A percentile compares a stretch with the other conserved stretches of the same genome.
These are phyloP conservation scores for Lithophane semibrunnea DNA, from an alignment of 2,888 invertebrate genomes.

Conservation along the genomic window DNA sequence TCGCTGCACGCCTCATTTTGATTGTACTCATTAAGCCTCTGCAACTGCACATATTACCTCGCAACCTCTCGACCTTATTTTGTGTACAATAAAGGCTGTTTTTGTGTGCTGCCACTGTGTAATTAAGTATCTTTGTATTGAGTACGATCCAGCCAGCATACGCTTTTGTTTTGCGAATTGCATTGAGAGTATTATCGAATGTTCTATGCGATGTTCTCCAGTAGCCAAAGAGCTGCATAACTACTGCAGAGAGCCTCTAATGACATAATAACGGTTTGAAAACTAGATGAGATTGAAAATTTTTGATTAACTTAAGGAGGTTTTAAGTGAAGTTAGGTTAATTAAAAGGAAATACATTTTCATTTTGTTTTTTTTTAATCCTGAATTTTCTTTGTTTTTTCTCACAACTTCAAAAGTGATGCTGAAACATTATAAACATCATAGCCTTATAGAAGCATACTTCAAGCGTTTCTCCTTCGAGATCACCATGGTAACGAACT, in stretches of 20 bases:
- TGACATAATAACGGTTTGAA: neutral
- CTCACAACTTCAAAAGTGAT: conserved; percentile 2
- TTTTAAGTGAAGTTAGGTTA: neutral
- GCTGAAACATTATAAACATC: conserved; percentile 9
- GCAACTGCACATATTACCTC: conserved; percentile 64
- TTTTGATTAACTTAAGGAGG: neutral
- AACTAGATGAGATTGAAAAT: neutral
- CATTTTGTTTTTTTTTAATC: neutral
- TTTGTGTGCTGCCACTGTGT: conserved; percentile 54
- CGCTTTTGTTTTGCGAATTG: conserved; percentile 64
- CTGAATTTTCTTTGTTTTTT: neutral
- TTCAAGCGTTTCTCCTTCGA: conserved; percentile 5
- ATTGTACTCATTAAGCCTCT: conserved; percentile 76
- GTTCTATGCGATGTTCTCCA: conserved; percentile 45
- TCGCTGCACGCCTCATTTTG: conserved; percentile 72
- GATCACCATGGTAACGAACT: conserved; percentile 31
- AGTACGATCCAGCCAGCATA: conserved; percentile 51
- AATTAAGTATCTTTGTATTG: conserved; percentile 67
- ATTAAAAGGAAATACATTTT: no score
- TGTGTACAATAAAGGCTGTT: conserved; percentile 59
- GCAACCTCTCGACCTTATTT: conserved; percentile 68
- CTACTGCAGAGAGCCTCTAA: neutral
- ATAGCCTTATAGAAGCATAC: neutral
- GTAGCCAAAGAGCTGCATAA: conserved; percentile 15
- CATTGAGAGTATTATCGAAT: conserved; percentile 57